Evolutionary conservation across 2,113 vertebrate species (phyloP).

Genomic region (Meriones unguiculatus): DNA sequence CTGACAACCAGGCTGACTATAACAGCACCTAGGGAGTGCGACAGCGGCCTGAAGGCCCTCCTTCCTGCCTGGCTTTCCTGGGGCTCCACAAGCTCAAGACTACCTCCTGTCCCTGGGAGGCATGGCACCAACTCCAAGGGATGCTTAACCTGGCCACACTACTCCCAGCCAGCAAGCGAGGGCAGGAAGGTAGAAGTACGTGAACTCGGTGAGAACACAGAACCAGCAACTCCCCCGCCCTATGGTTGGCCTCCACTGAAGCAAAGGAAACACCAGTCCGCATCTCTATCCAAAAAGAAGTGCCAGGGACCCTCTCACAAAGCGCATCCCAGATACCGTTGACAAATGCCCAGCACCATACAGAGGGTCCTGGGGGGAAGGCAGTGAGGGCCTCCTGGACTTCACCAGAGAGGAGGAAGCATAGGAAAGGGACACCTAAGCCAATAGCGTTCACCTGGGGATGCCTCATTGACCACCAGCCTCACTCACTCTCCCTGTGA

Average conservation of each 20-base stretch:
- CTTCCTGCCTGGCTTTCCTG: too few species aligned
- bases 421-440: fast-evolving
- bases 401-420: not conserved
- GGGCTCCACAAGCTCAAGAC: too few species aligned
- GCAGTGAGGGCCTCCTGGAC: not conserved
- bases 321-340: not conserved
- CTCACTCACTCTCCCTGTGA: not conserved
- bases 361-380: not conserved
- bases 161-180: not conserved
- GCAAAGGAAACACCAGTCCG: not conserved
- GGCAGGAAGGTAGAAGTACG: not conserved
- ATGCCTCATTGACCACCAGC: fast-evolving
- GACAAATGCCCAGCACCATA: not conserved
- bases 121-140: not conserved
- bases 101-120: not conserved
- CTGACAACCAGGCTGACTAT: fast-evolving
- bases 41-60: fast-evolving
- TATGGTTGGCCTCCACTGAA: not conserved
- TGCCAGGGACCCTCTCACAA: fast-evolving
- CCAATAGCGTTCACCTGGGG: fast-evolving
- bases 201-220: not conserved
- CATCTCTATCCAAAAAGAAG: fast-evolving
- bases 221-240: not conserved
- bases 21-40: fast-evolving
- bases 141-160: fast-evolving